These are phyloP conservation scores for Abrostola tripartita DNA, from an alignment of 2,888 invertebrate species.

Conservation along the genomic window DNA sequence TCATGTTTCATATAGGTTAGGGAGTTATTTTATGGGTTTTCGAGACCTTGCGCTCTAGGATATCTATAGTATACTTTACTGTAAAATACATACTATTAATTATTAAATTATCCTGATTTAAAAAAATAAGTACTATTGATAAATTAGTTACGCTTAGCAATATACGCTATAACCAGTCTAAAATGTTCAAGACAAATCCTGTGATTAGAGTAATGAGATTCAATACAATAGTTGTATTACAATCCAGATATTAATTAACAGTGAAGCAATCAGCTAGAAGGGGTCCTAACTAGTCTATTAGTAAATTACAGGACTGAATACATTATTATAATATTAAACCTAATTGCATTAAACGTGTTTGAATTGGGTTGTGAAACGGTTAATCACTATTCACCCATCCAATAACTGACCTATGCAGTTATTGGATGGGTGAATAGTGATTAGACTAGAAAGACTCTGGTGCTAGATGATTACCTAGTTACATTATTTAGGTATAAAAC, in stretches of 20 bases:
- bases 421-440: constrained; percentile 17
- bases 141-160: too few relatives aligned
- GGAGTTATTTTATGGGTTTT: not conserved
- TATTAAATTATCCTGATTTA: too few relatives aligned
- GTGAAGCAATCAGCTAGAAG: constrained; percentile 16
- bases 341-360: constrained; percentile 26
- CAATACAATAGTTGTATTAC: constrained; percentile 22
- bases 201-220: constrained; percentile 32
- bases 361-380: constrained; percentile 13
- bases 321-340: constrained; percentile 30
- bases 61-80: too few relatives aligned
- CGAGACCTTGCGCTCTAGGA: too few relatives aligned
- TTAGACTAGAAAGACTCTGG: not conserved
- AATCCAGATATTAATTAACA: constrained; percentile 28
- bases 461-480: not conserved
- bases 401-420: constrained; percentile 1
- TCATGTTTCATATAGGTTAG: not conserved
- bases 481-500: too few relatives aligned
- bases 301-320: constrained; percentile 33
- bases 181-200: constrained; percentile 10
- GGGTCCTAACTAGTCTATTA: constrained; percentile 31
- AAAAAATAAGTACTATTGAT: too few relatives aligned
- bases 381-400: too few relatives aligned
- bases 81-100: too few relatives aligned
- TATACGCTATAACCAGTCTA: not conserved